Conservation (phyloP, 2,888 invertebrate species). For the Atrina japonica region DNA sequence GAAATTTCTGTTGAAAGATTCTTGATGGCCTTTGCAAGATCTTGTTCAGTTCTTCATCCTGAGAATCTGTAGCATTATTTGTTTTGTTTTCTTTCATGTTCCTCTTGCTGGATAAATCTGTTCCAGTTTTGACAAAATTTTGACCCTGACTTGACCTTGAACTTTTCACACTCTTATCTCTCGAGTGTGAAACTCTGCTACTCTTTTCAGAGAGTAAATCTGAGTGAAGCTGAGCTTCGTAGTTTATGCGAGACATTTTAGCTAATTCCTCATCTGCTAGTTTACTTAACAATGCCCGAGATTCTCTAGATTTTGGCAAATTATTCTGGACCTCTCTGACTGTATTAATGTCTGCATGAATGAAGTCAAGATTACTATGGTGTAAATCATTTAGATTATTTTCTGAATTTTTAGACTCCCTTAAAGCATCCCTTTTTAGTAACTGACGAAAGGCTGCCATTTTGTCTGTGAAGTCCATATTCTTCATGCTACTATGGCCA, state of each 20-base stretch:
- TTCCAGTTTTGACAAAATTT: too few species aligned
- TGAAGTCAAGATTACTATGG: slow-evolving; percentile 20
- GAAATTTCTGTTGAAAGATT: too few species aligned
- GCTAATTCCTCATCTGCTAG: slow-evolving; percentile 38
- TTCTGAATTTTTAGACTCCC: slow-evolving; percentile 8
- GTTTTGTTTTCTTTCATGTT: too few species aligned
- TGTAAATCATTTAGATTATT: slow-evolving; percentile 1
- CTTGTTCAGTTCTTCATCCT: too few species aligned
- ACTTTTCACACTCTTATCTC: too few species aligned
- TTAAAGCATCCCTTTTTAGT: slow-evolving; percentile 18
- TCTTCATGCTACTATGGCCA: slow-evolving; percentile 2
- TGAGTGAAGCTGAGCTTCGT: slow-evolving; percentile 33
- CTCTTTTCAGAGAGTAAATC: too few species aligned
- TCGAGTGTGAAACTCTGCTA: too few species aligned
- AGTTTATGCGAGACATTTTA: slow-evolving; percentile 36
- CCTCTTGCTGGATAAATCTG: too few species aligned
- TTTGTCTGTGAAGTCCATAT: slow-evolving; percentile 63
- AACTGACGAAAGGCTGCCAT: slow-evolving; percentile 58
- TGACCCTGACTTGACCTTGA: too few species aligned
- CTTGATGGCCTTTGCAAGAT: too few species aligned
- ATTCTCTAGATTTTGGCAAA: slow-evolving; percentile 6
- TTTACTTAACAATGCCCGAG: slow-evolving; percentile 14
- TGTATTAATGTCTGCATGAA: slow-evolving; percentile 33
- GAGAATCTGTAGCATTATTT: too few species aligned
- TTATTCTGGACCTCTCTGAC: slow-evolving; percentile 8